phyloP scores from a whole-genome alignment of 30 jellyfish, hydroid and myxozoan species.

The Hydra vulgaris region DNA sequence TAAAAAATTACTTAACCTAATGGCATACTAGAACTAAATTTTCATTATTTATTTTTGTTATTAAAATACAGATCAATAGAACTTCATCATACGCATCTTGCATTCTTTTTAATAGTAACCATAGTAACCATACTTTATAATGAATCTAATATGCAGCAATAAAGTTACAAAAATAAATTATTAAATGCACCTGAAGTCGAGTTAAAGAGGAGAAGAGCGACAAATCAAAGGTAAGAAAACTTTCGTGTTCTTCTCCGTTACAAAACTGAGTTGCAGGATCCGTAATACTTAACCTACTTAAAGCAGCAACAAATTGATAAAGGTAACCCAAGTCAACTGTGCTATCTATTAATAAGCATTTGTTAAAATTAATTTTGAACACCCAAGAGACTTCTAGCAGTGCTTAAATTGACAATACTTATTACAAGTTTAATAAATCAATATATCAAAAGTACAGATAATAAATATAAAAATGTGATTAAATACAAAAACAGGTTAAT shows the following conservation, averaged over 20 bases:
- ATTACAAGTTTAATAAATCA: background rate
- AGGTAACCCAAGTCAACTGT: slow-evolving; percentile 52
- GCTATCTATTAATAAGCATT: too few relatives aligned
- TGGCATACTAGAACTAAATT: too few relatives aligned
- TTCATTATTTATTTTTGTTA: too few relatives aligned
- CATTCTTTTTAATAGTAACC: too few relatives aligned
- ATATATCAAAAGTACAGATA: too few relatives aligned
- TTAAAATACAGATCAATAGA: too few relatives aligned
- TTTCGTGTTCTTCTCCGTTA: slow-evolving; percentile 75
- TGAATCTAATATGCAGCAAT: too few relatives aligned
- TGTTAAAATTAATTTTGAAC: background rate
- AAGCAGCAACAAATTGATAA: slow-evolving; percentile 44
- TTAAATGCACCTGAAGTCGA: slow-evolving; percentile 44
- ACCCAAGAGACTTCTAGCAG: background rate
- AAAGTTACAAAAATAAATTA: background rate
- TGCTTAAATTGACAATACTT: background rate
- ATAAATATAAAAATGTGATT: too few relatives aligned
- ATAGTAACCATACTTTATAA: too few relatives aligned
- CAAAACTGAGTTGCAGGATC: slow-evolving; percentile 57
- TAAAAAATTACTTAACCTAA: too few relatives aligned
- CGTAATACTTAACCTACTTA: slow-evolving; percentile 47
- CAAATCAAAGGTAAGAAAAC: slow-evolving; percentile 56
- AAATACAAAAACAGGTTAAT: too few relatives aligned
- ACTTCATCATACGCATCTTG: too few relatives aligned
- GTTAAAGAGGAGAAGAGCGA: slow-evolving; percentile 40